Base-by-base conservation (phyloP, 2,888 invertebrate genomes). In the Dorcus parallelipipedus region DNA sequence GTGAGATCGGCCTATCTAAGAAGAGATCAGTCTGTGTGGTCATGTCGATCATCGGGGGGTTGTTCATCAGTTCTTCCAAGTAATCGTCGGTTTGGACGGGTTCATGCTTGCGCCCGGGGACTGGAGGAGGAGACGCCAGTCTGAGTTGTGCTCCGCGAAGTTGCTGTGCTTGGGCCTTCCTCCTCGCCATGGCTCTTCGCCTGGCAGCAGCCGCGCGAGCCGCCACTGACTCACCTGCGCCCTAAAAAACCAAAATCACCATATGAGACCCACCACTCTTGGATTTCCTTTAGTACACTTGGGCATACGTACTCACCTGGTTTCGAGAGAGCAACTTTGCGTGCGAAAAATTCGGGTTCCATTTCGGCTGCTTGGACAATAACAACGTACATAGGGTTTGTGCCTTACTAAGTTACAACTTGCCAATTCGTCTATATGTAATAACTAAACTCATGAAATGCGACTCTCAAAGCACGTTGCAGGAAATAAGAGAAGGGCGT, bases 61-160 rank as follows among this genome's bases (percentile, higher is more conserved):
- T 86, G 67, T 88, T 88, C 72, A 85, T 86, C 52, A 90, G 76
- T 82, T 96, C 95, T 77, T 95, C 95, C 56, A 96, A 83, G 75
- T 90, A 95, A 69, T 86, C 82, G 65, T 96, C 95, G 1, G 96
- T 96, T 82, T 97, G 96, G 47, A 95, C 86, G 62, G 88, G 88
- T 69, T 90, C 92, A 80, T 95, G 94, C 53, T 87, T 86, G 62
- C 95, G 84, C 23, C 94, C 95, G 54, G 87, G 85, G 41, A 93
- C 89, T 9, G 91, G 88, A 42, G 91, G 91, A 60, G 91, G 91
- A 20, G 91, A 88, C 10, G 90, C 87, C 54, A 86, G 82, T 38
- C 85, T 79, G 39, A 84, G 73, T 58, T 80, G 73, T 17, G 80
- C 72, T 14, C 78, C 73, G 60, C 78, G 76, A 7, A 80, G 80